Conservation (phyloP, 1,140 invertebrate genomes). For the Polyergus mexicanus region DNA sequence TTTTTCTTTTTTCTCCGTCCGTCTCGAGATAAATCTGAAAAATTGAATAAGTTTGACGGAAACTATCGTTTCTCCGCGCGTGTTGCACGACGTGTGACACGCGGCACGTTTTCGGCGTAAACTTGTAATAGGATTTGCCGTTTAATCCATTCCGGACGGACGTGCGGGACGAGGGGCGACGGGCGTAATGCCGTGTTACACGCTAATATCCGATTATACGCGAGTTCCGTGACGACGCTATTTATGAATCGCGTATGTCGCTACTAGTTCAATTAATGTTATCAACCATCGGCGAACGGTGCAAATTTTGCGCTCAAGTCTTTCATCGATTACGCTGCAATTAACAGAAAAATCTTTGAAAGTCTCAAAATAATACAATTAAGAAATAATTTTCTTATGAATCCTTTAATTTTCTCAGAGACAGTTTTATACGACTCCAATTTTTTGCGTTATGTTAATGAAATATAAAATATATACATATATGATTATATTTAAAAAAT, state of each 20-base stretch:
- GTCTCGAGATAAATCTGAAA: constrained; percentile 55
- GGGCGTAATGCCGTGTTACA: constrained; percentile 57
- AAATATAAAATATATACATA: background rate
- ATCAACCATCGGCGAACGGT: background rate
- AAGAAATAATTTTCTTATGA: background rate
- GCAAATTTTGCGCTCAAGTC: background rate
- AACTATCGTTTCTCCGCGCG: constrained; percentile 24
- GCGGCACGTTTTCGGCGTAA: constrained; percentile 58
- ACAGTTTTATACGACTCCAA: background rate
- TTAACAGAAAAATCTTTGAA: background rate
- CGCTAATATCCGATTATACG: constrained; percentile 57
- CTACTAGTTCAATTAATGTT: background rate
- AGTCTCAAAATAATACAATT: background rate
- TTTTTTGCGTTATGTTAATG: background rate
- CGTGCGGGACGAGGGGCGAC: constrained; percentile 34
- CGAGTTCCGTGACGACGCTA: constrained; percentile 47
- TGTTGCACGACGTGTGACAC: constrained; percentile 6
- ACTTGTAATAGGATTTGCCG: constrained; percentile 63
- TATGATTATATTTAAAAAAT: background rate
- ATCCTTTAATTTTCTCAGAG: background rate
- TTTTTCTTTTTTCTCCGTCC: background rate
- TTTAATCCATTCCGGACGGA: constrained; percentile 62
- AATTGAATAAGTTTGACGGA: constrained; percentile 59
- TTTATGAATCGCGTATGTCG: constrained; percentile 53
- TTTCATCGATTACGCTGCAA: background rate